phyloP scores from a whole-genome alignment of 2,113 vertebrate species.

The Amphiprion percula region DNA sequence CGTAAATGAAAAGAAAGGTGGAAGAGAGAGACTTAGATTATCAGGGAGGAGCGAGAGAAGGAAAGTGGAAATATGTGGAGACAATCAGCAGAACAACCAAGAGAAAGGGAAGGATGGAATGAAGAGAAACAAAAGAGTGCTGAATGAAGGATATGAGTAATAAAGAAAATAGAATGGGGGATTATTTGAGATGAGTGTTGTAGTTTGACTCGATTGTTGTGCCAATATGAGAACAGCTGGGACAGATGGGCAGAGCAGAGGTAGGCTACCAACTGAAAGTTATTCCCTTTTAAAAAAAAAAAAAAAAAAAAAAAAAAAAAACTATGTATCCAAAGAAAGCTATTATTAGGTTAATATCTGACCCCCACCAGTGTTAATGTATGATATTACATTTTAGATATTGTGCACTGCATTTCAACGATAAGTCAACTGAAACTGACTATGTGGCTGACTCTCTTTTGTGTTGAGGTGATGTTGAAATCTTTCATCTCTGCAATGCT shows the following conservation, averaged over 20 bases:
- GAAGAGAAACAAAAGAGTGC: neutral
- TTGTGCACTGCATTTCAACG: too few species aligned
- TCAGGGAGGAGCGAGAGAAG: conserved; percentile 11
- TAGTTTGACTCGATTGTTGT: conserved; percentile 2
- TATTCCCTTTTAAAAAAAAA: neutral
- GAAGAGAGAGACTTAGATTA: neutral
- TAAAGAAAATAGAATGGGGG: conserved; percentile 11
- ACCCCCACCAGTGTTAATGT: too few species aligned
- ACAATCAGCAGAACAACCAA: neutral
- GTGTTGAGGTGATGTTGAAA: too few species aligned
- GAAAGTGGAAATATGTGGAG: neutral
- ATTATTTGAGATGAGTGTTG: conserved; percentile 37
- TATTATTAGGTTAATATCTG: too few species aligned
- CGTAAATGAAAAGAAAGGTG: conserved; percentile 13
- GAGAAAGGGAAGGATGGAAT: neutral
- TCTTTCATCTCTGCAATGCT: too few species aligned
- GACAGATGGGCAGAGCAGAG: conserved; percentile 36
- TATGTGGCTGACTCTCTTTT: too few species aligned
- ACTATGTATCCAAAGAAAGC: too few species aligned
- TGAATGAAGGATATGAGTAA: neutral
- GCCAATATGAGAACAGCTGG: neutral
- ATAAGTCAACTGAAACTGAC: too few species aligned
- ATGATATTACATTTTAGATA: too few species aligned
- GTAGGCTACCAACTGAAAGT: conserved; percentile 23
- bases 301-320: too few species aligned